Evolutionary conservation across 1,140 invertebrate genomes (phyloP).

Genomic region (Aphis craccivora): DNA sequence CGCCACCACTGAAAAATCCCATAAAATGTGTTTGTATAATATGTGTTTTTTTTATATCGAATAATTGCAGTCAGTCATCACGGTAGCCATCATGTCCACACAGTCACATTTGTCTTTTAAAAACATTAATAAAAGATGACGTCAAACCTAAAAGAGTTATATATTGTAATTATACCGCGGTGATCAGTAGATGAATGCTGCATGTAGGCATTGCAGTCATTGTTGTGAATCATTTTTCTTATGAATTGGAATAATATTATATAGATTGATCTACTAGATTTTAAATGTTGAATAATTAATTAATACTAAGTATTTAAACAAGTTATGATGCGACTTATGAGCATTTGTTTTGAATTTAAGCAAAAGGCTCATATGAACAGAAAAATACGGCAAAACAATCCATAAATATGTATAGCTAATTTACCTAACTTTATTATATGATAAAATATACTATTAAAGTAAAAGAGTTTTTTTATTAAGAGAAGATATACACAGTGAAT

Average conservation of each 20-base stretch:
- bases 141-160: not conserved
- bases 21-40: not conserved
- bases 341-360: not conserved
- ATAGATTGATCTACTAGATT: not conserved
- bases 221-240: not conserved
- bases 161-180: not conserved
- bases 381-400: not conserved
- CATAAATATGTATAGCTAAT: too few species aligned
- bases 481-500: not conserved
- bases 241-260: not conserved
- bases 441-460: not conserved
- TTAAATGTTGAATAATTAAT: not conserved
- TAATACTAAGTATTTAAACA: not conserved
- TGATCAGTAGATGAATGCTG: not conserved
- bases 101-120: not conserved
- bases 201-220: too few species aligned
- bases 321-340: too few species aligned
- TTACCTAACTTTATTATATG: not conserved
- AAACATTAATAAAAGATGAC: not conserved
- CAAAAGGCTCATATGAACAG: not conserved
- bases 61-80: conserved; percentile 22
- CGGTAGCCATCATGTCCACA: not conserved
- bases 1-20: not conserved
- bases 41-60: not conserved
- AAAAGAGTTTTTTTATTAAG: not conserved